Conservation (phyloP, 30 jellyfish, hydroid and myxozoan genomes). For the Chironex yamaguchii region DNA sequence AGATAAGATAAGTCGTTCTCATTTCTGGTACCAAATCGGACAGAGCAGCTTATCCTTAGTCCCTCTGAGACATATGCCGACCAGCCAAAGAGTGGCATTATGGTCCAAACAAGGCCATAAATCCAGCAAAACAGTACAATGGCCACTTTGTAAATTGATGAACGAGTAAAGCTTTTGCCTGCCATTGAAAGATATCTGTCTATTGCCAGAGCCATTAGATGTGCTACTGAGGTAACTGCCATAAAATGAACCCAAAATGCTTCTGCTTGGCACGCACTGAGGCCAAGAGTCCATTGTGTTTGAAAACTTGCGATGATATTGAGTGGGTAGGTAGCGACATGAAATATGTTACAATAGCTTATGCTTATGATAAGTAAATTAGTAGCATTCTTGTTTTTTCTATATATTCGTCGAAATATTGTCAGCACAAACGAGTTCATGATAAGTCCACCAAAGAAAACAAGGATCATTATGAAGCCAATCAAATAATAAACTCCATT, state of each 20-base stretch:
- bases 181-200: conserved; percentile 21
- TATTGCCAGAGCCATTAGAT: conserved; percentile 21
- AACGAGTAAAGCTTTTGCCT: not conserved
- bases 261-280: conserved; percentile 5
- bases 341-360: conserved; percentile 44
- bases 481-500: not conserved
- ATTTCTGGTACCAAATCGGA: conserved; percentile 50
- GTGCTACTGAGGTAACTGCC: conserved; percentile 50
- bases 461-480: not conserved
- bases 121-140: conserved; percentile 10
- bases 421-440: not conserved
- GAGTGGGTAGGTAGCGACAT: conserved; percentile 38
- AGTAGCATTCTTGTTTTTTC: not conserved
- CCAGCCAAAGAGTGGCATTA: conserved; percentile 63
- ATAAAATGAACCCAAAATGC: conserved; percentile 61
- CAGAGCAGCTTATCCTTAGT: conserved; percentile 57
- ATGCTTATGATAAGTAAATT: conserved; percentile 56
- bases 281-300: conserved; percentile 26
- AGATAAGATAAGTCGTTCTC: conserved; percentile 31
- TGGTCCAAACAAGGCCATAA: conserved; percentile 68
- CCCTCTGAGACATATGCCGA: conserved; percentile 64
- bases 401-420: not conserved
- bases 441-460: not conserved
- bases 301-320: conserved; percentile 5
- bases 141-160: conserved; percentile 17